Conservation (phyloP, 64 coral and sea anemone genomes). For the Exaiptasia diaphana region DNA sequence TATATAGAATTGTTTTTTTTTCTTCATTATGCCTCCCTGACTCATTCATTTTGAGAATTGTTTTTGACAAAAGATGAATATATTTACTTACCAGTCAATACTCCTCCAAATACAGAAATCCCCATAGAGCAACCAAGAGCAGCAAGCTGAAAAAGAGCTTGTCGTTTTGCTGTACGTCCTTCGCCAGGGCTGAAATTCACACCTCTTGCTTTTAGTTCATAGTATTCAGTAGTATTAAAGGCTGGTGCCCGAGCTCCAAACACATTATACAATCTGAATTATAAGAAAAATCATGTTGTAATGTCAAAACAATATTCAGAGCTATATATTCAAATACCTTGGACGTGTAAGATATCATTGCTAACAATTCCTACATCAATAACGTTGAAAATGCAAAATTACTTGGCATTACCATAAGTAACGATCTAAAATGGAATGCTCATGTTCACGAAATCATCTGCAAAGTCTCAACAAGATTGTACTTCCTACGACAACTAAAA, state of each 20-base stretch:
- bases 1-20: too few species aligned
- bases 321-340: neutral
- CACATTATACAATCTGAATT: slow-evolving; percentile 35
- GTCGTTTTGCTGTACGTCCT: slow-evolving; percentile 33
- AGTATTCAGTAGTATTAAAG: slow-evolving; percentile 38
- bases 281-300: neutral
- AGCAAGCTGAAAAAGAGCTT: slow-evolving; percentile 28
- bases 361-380: too few species aligned
- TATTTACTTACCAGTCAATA: slow-evolving; percentile 30
- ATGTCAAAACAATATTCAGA: neutral
- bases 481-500: too few species aligned
- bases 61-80: neutral
- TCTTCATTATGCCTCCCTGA: too few species aligned
- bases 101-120: slow-evolving; percentile 42
- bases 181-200: slow-evolving; percentile 31
- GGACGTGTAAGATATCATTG: too few species aligned
- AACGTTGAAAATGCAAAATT: too few species aligned
- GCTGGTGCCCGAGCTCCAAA: slow-evolving; percentile 41
- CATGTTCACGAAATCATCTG: too few species aligned
- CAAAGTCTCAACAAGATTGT: too few species aligned
- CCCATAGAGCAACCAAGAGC: slow-evolving; percentile 22
- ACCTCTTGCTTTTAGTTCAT: slow-evolving; percentile 14
- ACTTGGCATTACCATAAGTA: too few species aligned
- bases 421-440: too few species aligned
- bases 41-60: neutral